phyloP scores from a whole-genome alignment of 2,113 vertebrate genomes.

The Microtus oregoni region DNA sequence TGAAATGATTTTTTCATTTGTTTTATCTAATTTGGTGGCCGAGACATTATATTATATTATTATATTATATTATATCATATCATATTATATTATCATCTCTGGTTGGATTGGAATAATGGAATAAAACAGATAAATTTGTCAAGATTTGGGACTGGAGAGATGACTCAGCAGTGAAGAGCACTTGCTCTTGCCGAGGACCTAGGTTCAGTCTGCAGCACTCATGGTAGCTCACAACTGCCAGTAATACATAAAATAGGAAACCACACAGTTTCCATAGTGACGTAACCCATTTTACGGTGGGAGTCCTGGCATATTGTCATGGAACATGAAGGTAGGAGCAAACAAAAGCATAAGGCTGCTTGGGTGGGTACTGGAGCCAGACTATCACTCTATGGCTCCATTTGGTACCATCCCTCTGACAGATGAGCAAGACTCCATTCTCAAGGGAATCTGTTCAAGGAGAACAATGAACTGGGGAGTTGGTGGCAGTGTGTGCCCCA shows the following conservation, averaged over 20 bases:
- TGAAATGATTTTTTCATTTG: slow-evolving; percentile 63
- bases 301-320: slow-evolving; percentile 96
- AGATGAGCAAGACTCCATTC: slow-evolving; percentile 95
- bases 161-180: slow-evolving; percentile 1
- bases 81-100: background rate
- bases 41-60: background rate
- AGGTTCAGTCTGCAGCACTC: background rate
- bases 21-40: slow-evolving; percentile 76
- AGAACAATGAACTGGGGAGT: slow-evolving; percentile 94
- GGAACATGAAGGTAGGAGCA: slow-evolving; percentile 96
- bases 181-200: background rate
- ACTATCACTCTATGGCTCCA: slow-evolving; percentile 88
- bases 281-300: slow-evolving; percentile 93
- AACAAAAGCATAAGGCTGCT: slow-evolving; percentile 97
- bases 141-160: slow-evolving; percentile 51
- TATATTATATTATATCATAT: too few relatives aligned
- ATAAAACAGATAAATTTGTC: slow-evolving; percentile 60
- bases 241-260: slow-evolving; percentile 94
- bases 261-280: slow-evolving; percentile 94
- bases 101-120: slow-evolving; percentile 6
- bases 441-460: slow-evolving; percentile 94
- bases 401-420: slow-evolving; percentile 92
- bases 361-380: slow-evolving; percentile 88
- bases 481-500: slow-evolving; percentile 91
- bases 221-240: slow-evolving; percentile 77